A percentile compares a stretch with the other conserved stretches of the same genome.
Conservation (phyloP, 1,140 invertebrate species). For the Bombus turneri region DNA sequence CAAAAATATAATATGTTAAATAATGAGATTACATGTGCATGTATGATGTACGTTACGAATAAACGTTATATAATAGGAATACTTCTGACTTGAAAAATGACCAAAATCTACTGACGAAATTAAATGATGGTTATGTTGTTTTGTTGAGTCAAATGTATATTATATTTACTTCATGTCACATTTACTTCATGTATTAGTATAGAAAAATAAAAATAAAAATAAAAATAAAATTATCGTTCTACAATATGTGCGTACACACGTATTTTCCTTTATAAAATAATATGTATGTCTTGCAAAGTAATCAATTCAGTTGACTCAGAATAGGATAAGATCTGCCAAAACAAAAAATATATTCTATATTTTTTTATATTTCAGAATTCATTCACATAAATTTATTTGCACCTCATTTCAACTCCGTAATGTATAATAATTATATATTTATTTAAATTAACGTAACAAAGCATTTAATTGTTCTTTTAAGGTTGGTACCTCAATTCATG, state of each 20-base stretch:
- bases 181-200: conserved; percentile 60
- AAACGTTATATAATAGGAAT: conserved; percentile 39
- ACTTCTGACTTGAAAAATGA: conserved; percentile 4
- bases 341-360: too few species aligned
- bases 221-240: conserved; percentile 62
- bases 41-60: conserved; percentile 46
- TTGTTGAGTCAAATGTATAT: conserved; percentile 22
- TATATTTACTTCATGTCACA: conserved; percentile 36
- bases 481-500: not conserved
- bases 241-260: not conserved
- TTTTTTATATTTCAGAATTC: too few species aligned
- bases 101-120: conserved; percentile 12
- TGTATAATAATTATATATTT: too few species aligned
- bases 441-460: not conserved
- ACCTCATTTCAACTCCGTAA: too few species aligned
- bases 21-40: conserved; percentile 40
- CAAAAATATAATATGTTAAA: conserved; percentile 30
- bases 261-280: not conserved
- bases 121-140: conserved; percentile 38
- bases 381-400: too few species aligned
- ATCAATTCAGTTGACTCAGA: too few species aligned
- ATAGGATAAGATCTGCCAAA: too few species aligned
- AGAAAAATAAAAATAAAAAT: conserved; percentile 51
- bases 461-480: not conserved
- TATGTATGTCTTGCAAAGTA: not conserved